Percentiles rank a stretch among this genome's conserved stretches.
These are phyloP conservation scores for Leptopilina myrica DNA, from an alignment of 2,888 invertebrate species.

Conservation along the genomic window DNA sequence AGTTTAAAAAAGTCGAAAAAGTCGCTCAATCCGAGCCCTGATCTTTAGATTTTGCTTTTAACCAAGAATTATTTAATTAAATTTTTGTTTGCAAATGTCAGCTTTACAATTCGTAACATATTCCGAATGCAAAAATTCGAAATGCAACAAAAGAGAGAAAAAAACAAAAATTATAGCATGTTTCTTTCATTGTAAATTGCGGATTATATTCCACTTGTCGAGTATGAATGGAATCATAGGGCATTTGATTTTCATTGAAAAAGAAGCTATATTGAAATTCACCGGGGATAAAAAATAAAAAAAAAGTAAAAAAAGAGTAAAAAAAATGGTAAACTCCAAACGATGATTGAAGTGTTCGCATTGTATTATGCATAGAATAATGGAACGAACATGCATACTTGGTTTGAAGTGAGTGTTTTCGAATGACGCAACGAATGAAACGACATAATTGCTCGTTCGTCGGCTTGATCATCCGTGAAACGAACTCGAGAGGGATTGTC, in stretches of 20 bases:
- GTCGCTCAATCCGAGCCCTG: too few species aligned
- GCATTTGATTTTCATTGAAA: conserved; percentile 4
- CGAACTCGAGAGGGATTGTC: conserved; percentile 46
- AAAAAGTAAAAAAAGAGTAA: not conserved
- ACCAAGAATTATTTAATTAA: too few species aligned
- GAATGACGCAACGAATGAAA: conserved; percentile 34
- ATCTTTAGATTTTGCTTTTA: too few species aligned
- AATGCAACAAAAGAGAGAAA: too few species aligned
- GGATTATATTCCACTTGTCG: not conserved
- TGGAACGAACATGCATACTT: conserved; percentile 6
- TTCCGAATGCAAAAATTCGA: too few species aligned
- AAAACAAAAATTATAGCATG: too few species aligned
- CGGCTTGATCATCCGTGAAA: conserved; percentile 41
- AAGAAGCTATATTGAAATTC: not conserved
- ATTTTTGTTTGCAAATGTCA: too few species aligned
- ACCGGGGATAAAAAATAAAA: not conserved
- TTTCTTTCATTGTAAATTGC: too few species aligned
- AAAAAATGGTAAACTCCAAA: not conserved
- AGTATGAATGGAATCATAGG: not conserved
- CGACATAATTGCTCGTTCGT: conserved; percentile 41
- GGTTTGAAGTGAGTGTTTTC: not conserved
- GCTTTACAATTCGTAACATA: too few species aligned
- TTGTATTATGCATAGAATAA: conserved; percentile 30
- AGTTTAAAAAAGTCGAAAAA: too few species aligned
- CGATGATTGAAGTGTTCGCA: conserved; percentile 3